Conservation (phyloP, 2,797 vertebrate species). For the Aeoliscus strigatus region DNA sequence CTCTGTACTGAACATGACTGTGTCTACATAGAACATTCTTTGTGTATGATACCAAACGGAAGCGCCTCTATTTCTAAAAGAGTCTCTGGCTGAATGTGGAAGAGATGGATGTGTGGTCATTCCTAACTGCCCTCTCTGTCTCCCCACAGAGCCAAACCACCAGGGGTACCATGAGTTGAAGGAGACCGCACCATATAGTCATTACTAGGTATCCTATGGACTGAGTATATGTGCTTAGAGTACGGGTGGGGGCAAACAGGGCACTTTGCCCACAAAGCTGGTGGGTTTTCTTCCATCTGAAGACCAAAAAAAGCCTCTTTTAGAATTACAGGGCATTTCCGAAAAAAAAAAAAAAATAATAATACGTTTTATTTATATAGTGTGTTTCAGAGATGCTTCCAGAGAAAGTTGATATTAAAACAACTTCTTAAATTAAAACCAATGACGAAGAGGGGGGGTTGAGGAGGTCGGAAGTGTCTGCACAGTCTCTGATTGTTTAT, state of each 20-base stretch:
- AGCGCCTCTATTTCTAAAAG: slow-evolving; percentile 47
- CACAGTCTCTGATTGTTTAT: too few species aligned
- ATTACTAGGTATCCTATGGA: slow-evolving; percentile 73
- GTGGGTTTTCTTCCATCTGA: slow-evolving; percentile 16
- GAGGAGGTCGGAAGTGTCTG: too few species aligned
- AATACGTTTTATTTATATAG: too few species aligned
- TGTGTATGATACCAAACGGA: slow-evolving; percentile 5
- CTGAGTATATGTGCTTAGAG: slow-evolving; percentile 61
- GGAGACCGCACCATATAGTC: slow-evolving; percentile 79
- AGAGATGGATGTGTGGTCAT: slow-evolving; percentile 54
- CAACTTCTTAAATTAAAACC: too few species aligned
- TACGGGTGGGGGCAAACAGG: slow-evolving; percentile 20
- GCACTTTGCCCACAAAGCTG: slow-evolving; percentile 27
- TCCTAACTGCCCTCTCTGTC: slow-evolving; percentile 78
- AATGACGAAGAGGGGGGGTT: too few species aligned
- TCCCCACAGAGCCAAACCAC: slow-evolving; percentile 81
- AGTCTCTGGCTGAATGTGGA: slow-evolving; percentile 35
- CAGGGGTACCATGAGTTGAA: slow-evolving; percentile 84
- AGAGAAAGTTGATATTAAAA: too few species aligned
- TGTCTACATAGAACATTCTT: not conserved
- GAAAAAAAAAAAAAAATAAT: too few species aligned
- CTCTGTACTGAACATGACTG: slow-evolving; percentile 1
- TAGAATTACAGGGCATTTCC: slow-evolving; percentile 56
- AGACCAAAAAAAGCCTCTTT: slow-evolving; percentile 45
- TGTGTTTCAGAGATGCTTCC: too few species aligned